Evolutionary conservation across 2,113 vertebrate genomes (phyloP).

Genomic region (Chamaea fasciata): DNA sequence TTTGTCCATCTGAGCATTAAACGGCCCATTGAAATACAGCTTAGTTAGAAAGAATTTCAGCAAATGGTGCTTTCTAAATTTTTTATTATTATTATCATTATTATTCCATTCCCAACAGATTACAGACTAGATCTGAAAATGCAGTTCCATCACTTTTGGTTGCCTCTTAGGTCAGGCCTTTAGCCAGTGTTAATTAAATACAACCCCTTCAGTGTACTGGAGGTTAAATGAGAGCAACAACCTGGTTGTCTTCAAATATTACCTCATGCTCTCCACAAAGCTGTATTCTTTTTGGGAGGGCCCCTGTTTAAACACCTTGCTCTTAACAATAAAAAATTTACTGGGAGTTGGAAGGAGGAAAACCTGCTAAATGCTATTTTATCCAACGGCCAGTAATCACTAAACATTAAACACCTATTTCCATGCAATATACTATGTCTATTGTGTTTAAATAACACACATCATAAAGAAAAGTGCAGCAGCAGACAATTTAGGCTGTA

Average conservation of each 20-base stretch:
- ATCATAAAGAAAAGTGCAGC: slow-evolving; percentile 46
- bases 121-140: slow-evolving; percentile 72
- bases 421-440: slow-evolving; percentile 27
- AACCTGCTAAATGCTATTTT: neutral
- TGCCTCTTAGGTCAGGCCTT: slow-evolving; percentile 83
- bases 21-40: slow-evolving; percentile 80
- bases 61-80: slow-evolving; percentile 73
- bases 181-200: slow-evolving; percentile 91
- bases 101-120: slow-evolving; percentile 71
- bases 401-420: slow-evolving; percentile 42
- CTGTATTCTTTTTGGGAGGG: slow-evolving; percentile 3
- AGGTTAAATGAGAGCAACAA: slow-evolving; percentile 81
- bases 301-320: neutral
- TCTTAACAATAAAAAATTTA: slow-evolving; percentile 53
- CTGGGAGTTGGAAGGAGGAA: neutral
- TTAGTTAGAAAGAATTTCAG: slow-evolving; percentile 77
- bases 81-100: slow-evolving; percentile 4
- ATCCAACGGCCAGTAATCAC: slow-evolving; percentile 26
- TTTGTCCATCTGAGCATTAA: slow-evolving; percentile 86
- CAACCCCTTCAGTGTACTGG: slow-evolving; percentile 79
- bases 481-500: slow-evolving; percentile 49
- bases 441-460: slow-evolving; percentile 62
- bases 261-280: slow-evolving; percentile 37
- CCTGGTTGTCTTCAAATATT: slow-evolving; percentile 44
- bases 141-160: slow-evolving; percentile 78